phyloP scores from a whole-genome alignment of 2,888 invertebrate species.

The Pachliopta kotzebuea region DNA sequence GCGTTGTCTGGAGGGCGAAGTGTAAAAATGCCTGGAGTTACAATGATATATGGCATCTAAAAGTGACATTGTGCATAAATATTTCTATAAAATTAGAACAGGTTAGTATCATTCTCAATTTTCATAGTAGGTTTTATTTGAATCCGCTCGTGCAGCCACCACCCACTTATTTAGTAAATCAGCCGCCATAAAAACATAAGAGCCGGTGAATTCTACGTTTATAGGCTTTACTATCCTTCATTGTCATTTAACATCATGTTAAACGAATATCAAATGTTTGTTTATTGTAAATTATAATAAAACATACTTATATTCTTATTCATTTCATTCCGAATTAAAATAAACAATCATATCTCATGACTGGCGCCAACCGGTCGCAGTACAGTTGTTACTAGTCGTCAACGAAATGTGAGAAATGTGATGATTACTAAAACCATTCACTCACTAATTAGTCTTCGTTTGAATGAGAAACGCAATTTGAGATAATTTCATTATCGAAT shows the following conservation, averaged over 20 bases:
- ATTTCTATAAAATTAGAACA: not conserved
- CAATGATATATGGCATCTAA: constrained; percentile 33
- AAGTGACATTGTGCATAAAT: constrained; percentile 15
- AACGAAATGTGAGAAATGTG: constrained; percentile 7
- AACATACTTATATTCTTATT: not conserved
- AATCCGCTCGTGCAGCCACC: too few species aligned
- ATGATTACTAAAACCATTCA: constrained; percentile 12
- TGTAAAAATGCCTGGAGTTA: constrained; percentile 48
- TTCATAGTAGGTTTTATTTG: too few species aligned
- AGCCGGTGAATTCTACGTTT: too few species aligned
- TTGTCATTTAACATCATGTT: not conserved
- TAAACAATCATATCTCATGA: not conserved
- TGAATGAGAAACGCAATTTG: not conserved
- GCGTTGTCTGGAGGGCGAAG: constrained; percentile 50
- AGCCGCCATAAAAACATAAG: too few species aligned
- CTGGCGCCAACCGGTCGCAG: constrained; percentile 18
- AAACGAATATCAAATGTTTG: not conserved
- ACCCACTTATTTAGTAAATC: too few species aligned
- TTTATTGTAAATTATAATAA: not conserved
- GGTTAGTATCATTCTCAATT: not conserved
- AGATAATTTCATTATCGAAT: constrained; percentile 13
- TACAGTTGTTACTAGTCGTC: not conserved
- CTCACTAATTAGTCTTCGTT: constrained; percentile 8
- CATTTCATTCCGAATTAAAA: not conserved
- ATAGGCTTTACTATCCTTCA: not conserved